Percentiles rank a stretch among this genome's conserved stretches.
These are phyloP conservation scores for Apteryx owenii DNA, from an alignment of 2,113 vertebrate species.

Conservation along the genomic window DNA sequence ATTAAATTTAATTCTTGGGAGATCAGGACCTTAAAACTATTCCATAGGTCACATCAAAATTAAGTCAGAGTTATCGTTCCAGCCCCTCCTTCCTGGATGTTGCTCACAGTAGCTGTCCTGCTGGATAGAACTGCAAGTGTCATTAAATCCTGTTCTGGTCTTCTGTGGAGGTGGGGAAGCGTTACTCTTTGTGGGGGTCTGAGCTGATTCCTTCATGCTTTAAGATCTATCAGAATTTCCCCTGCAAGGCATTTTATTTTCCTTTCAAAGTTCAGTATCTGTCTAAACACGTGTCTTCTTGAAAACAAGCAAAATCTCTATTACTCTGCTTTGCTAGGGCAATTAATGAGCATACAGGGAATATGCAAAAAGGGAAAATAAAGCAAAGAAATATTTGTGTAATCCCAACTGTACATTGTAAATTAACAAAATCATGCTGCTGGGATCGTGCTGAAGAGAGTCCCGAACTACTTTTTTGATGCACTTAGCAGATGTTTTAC, in stretches of 20 bases:
- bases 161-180: neutral
- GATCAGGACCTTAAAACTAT: neutral
- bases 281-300: neutral
- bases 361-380: constrained; percentile 47
- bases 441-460: constrained; percentile 21
- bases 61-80: neutral
- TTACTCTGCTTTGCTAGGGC: constrained; percentile 24
- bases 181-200: neutral
- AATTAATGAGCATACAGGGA: constrained; percentile 31
- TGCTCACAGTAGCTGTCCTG: neutral
- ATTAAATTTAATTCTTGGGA: neutral
- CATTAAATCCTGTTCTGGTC: neutral
- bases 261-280: constrained; percentile 42
- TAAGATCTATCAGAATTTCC: neutral
- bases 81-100: neutral
- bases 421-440: constrained; percentile 50
- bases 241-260: constrained; percentile 9
- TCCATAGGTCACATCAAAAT: neutral
- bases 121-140: neutral
- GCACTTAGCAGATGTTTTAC: constrained; percentile 57
- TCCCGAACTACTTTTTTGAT: constrained; percentile 38
- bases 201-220: neutral
- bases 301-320: constrained; percentile 31
- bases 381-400: constrained; percentile 66
- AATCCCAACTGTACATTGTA: neutral